Evolutionary conservation across 2,888 invertebrate genomes (phyloP).

Genomic region (Chironomus tentans): DNA sequence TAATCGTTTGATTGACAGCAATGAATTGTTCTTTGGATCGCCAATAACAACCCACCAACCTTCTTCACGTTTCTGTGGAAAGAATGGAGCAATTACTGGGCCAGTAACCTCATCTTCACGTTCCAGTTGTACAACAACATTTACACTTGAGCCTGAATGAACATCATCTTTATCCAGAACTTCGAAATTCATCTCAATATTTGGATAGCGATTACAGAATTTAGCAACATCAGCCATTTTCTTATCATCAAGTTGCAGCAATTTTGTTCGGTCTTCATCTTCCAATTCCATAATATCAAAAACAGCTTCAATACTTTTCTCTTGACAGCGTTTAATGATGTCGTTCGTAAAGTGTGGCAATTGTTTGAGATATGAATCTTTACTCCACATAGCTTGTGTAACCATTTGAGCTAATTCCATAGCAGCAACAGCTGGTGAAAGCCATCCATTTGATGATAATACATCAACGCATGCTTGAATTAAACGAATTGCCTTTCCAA

Average conservation of each 20-base stretch:
- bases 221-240: constrained; percentile 98
- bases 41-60: constrained; percentile 99
- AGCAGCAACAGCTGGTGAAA: constrained; percentile 94
- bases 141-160: constrained; percentile 75
- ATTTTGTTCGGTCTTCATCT: constrained; percentile 72
- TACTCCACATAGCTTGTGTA: constrained; percentile 99
- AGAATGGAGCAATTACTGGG: constrained; percentile 96
- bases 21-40: constrained; percentile 85
- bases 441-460: constrained; percentile 92
- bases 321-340: constrained; percentile 81
- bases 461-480: constrained; percentile 97
- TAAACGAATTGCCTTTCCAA: constrained; percentile 71
- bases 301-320: constrained; percentile 61
- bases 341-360: constrained; percentile 89
- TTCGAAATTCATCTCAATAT: constrained; percentile 92
- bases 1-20: constrained; percentile 93
- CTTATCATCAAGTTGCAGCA: constrained; percentile 67
- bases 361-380: constrained; percentile 94
- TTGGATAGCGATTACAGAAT: constrained; percentile 98
- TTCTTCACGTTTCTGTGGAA: constrained; percentile 91
- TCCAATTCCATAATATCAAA: constrained; percentile 73
- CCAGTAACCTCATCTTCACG: constrained; percentile 95
- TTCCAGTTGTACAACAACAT: constrained; percentile 84
- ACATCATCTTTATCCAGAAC: constrained; percentile 72
- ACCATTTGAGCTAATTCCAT: constrained; percentile 99